Conservation (phyloP, 1,140 invertebrate genomes). For the Rhynchophorus ferrugineus region DNA sequence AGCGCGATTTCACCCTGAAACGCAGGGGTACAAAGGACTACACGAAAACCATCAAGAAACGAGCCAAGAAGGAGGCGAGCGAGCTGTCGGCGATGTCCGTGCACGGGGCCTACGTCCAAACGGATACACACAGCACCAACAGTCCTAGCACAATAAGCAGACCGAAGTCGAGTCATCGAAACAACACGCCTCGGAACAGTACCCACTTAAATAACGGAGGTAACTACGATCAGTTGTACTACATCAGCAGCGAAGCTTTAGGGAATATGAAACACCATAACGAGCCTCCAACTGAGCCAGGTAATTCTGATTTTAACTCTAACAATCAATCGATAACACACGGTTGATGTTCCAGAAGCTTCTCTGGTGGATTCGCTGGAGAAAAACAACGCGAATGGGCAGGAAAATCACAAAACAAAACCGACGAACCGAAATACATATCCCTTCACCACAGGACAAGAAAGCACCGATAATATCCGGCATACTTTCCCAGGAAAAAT, state of each 20-base stretch:
- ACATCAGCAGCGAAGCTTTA: conserved; percentile 3
- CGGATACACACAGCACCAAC: conserved; percentile 15
- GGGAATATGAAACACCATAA: too few species aligned
- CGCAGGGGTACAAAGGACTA: conserved; percentile 53
- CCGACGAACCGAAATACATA: background rate
- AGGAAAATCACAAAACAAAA: conserved; percentile 9
- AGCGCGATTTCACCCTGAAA: conserved; percentile 50
- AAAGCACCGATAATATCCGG: conserved; percentile 4
- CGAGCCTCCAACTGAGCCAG: background rate
- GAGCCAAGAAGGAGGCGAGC: conserved; percentile 24
- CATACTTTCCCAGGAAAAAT: conserved; percentile 6
- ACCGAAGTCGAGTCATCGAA: background rate
- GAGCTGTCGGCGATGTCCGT: conserved; percentile 11
- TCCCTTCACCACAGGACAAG: conserved; percentile 5
- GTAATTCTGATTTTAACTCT: background rate
- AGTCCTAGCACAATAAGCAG: conserved; percentile 18
- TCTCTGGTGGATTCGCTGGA: background rate
- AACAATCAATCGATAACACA: too few species aligned
- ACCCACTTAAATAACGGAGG: conserved; percentile 10
- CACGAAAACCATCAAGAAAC: conserved; percentile 49
- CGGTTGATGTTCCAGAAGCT: too few species aligned
- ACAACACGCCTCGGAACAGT: conserved; percentile 22
- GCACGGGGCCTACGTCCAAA: conserved; percentile 13
- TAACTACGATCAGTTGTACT: conserved; percentile 21
- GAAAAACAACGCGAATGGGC: conserved; percentile 7